Base-by-base conservation (phyloP, 2,113 vertebrate genomes). In the Ciconia stormi region DNA sequence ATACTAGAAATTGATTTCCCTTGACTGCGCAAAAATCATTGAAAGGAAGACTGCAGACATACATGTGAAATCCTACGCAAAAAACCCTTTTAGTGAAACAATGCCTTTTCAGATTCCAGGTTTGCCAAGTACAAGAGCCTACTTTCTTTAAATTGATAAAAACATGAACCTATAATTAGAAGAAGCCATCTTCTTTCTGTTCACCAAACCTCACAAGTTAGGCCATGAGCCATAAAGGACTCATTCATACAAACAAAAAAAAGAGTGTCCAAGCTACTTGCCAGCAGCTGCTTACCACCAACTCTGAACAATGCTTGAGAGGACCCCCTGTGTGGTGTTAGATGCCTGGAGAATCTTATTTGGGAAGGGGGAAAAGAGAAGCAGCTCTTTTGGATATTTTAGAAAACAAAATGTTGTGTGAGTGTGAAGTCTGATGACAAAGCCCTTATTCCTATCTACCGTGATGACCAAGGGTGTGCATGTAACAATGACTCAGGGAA, bases 391-490 rank as follows among this genome's bases (percentile, higher is more conserved):
- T 5, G 7, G 13, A 13, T 73, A 46, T 34, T 29, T 71, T 72
- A 61, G 52, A 32, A 77, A 87, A 44, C 17, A 69, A 62, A 44
- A 2, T 3, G 21, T 10, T 67, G 7, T 63, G 12, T 38, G 74
- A 58, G 4, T n/a, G 26, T 30, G 34, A 74, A 56, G 30, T 69
- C 32, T 61, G n/a, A 38, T 61, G 30, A n/a, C 23, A 46, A 67
- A 63, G 36, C 6, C 3, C 6, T 71, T 67, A 16, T 63, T 62
- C 18, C 5, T 23, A 6, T 38, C 20, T 55, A 29, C 7, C 4
- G 0, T 50, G 27, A 27, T 20, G 25, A 42, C 18, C 2, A 7
- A 66, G 32, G 29, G 4, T 49, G 13, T 2, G 1, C 7, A 7
- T 9, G 14, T 27, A 63, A 52, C 30, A 66, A 40, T 17, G 14